Percentiles rank a stretch among this genome's conserved stretches.
Conservation (phyloP, 1,140 invertebrate genomes). For the Uloborus diversus region DNA sequence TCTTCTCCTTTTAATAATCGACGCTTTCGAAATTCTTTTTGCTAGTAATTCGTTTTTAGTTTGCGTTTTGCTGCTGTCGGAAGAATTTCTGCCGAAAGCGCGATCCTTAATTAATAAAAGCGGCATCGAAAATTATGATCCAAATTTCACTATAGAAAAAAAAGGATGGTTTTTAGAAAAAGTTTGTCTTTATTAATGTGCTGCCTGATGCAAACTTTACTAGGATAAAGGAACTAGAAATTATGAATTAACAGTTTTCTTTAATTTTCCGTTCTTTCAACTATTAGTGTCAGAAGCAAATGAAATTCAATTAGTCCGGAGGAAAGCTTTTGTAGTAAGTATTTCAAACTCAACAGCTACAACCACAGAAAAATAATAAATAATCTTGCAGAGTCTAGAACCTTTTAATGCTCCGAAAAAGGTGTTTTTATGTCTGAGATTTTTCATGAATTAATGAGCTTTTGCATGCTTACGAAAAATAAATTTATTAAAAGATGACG, state of each 20-base stretch:
- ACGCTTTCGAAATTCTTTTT: background rate
- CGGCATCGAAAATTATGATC: background rate
- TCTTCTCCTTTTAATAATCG: background rate
- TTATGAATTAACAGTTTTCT: constrained; percentile 17
- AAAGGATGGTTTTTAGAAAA: background rate
- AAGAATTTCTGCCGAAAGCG: constrained; percentile 32
- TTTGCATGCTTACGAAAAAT: too few species aligned
- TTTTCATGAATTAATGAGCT: too few species aligned
- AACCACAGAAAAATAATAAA: too few species aligned
- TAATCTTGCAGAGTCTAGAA: too few species aligned
- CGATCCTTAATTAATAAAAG: constrained; percentile 41
- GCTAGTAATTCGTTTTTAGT: background rate
- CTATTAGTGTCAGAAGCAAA: constrained; percentile 32
- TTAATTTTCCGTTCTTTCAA: constrained; percentile 42
- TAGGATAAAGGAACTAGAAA: constrained; percentile 13
- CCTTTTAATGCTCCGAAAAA: too few species aligned
- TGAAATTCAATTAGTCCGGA: constrained; percentile 38
- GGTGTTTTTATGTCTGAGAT: too few species aligned
- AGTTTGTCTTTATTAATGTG: constrained; percentile 15
- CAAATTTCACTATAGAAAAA: constrained; percentile 1
- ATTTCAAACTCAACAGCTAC: too few species aligned
- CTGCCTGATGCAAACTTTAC: background rate
- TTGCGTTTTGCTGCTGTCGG: background rate
- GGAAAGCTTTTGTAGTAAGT: background rate
- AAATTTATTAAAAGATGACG: too few species aligned